Conservation (phyloP, 2,113 vertebrate species). For the Trematomus loennbergii region DNA sequence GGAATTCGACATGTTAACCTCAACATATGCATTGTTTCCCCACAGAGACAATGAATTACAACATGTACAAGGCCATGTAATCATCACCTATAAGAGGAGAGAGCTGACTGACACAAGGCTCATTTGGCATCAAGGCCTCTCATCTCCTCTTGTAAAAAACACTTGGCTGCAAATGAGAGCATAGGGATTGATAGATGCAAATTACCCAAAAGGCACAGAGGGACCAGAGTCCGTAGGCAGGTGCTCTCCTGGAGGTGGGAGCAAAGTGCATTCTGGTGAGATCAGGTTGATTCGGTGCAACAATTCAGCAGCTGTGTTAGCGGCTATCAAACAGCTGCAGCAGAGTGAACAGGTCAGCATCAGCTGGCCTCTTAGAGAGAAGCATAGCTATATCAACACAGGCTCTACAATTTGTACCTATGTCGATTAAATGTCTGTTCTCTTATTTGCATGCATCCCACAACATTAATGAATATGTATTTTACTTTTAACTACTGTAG, state of each 20-base stretch:
- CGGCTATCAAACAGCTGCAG: conserved; percentile 13
- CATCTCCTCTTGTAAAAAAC: conserved; percentile 37
- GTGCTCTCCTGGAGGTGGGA: neutral
- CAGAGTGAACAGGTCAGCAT: conserved; percentile 2
- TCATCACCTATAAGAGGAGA: conserved; percentile 9
- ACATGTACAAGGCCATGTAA: neutral
- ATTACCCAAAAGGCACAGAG: conserved; percentile 42
- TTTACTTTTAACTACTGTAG: too few relatives aligned
- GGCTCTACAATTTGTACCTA: too few relatives aligned
- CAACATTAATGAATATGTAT: too few relatives aligned
- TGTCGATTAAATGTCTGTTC: too few relatives aligned
- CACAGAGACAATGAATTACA: neutral
- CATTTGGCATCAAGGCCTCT: conserved; percentile 33
- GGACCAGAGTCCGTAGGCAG: conserved; percentile 41
- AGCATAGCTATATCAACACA: neutral
- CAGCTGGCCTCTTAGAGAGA: neutral
- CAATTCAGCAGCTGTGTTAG: conserved; percentile 31
- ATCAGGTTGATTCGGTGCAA: too few relatives aligned
- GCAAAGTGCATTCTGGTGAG: conserved; percentile 27
- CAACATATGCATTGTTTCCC: neutral
- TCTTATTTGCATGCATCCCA: too few relatives aligned
- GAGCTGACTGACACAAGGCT: conserved; percentile 24
- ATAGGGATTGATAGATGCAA: conserved; percentile 68
- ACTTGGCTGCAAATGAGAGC: conserved; percentile 53
- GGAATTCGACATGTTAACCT: neutral